These are phyloP conservation scores for Clusia tigrina DNA, from an alignment of 2,888 invertebrate genomes.

Conservation along the genomic window DNA sequence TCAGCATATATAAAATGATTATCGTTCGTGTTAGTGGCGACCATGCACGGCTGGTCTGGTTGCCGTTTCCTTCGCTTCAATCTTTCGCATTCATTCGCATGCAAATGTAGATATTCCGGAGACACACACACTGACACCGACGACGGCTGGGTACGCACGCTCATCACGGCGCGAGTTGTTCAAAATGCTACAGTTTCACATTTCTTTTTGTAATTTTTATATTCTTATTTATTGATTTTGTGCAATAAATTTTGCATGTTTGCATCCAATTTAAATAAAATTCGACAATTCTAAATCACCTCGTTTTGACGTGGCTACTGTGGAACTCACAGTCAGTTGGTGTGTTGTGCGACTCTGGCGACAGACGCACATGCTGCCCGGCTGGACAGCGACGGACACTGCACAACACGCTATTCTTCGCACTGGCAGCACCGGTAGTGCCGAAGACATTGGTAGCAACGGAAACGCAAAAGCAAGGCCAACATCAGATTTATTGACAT, in stretches of 20 bases:
- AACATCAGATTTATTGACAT: slow-evolving; percentile 60
- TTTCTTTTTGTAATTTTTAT: slow-evolving; percentile 29
- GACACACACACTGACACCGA: not conserved
- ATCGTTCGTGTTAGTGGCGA: slow-evolving; percentile 39
- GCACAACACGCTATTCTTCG: not conserved
- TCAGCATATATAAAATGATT: slow-evolving; percentile 36
- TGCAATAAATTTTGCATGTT: slow-evolving; percentile 64
- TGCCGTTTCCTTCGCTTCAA: not conserved
- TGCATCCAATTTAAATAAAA: slow-evolving; percentile 65
- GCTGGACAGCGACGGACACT: not conserved
- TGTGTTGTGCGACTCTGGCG: slow-evolving; percentile 10
- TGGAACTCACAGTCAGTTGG: slow-evolving; percentile 28
- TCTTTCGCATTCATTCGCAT: not conserved
- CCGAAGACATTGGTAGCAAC: slow-evolving; percentile 40
- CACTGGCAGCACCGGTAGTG: not conserved
- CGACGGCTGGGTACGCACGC: not conserved
- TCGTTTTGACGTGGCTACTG: slow-evolving; percentile 62
- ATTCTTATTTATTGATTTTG: slow-evolving; percentile 62
- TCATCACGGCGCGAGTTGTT: not conserved
- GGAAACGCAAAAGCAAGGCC: slow-evolving; percentile 60
- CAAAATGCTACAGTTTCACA: not conserved
- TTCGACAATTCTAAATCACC: slow-evolving; percentile 66
- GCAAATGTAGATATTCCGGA: slow-evolving; percentile 1
- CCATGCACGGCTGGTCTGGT: slow-evolving; percentile 33
- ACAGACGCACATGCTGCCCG: not conserved